These are phyloP conservation scores for Drosophila mettleri DNA, from an alignment of 2,888 invertebrate genomes.

Conservation along the genomic window DNA sequence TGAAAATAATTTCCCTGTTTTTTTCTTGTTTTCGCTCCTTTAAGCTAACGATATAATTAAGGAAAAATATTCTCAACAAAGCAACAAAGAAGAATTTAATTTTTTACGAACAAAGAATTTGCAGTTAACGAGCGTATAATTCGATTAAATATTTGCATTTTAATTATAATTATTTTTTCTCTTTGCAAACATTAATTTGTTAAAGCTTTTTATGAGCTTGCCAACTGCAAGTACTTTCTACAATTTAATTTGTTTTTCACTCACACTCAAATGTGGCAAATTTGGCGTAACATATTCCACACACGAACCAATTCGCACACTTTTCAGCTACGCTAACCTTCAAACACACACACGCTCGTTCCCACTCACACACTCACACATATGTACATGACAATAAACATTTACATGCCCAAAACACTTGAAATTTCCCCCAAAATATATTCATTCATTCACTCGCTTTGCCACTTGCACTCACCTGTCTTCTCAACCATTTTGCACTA, in stretches of 20 bases:
- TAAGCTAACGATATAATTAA: not conserved
- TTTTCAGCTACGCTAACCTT: constrained; percentile 42
- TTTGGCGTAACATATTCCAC: constrained; percentile 13
- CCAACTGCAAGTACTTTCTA: constrained; percentile 19
- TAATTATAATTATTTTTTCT: not conserved
- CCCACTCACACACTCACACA: not conserved
- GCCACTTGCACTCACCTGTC: constrained; percentile 69
- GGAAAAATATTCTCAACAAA: not conserved
- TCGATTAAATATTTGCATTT: not conserved
- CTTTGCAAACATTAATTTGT: not conserved
- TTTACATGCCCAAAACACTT: constrained; percentile 5
- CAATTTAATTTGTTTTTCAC: constrained; percentile 10
- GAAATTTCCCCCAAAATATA: constrained; percentile 41
- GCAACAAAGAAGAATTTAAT: not conserved
- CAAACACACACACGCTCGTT: constrained; percentile 16
- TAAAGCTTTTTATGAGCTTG: not conserved
- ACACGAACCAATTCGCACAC: constrained; percentile 27
- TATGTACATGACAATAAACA: not conserved
- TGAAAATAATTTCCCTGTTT: constrained; percentile 2
- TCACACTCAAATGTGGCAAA: constrained; percentile 9
- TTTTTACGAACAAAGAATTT: constrained; percentile 9
- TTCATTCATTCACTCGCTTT: constrained; percentile 22
- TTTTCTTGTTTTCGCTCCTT: not conserved
- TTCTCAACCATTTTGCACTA: constrained; percentile 76
- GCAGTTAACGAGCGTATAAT: constrained; percentile 25